Base-by-base conservation (phyloP, 1,140 invertebrate species). In the Thaumetopoea pityocampa region DNA sequence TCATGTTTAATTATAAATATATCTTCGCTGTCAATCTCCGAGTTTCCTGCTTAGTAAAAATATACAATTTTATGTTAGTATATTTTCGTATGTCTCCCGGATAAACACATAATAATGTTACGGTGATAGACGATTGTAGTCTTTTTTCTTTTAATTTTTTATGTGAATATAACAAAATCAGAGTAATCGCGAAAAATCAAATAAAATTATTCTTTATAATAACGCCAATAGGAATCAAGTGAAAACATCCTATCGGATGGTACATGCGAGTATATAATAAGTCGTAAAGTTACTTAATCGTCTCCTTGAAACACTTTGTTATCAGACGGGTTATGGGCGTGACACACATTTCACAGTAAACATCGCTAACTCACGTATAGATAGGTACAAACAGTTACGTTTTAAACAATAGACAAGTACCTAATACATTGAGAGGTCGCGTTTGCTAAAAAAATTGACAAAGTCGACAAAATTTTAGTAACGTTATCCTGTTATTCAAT, bases 261-360 rank as follows among this genome's bases (percentile, higher is more conserved):
- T 32, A 29, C 15, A 40, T 17, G 40, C 53, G 28, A 42, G 50
- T 56, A 36, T 42, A 49, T 43, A 36, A 44, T 50, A 54, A 51
- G 49, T 55, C 58, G 59, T 55, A 55, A 54, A 59, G 57, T 76
- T 76, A 68, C 67, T 68, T 71, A 73, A 76, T 69, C 46, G 64
- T 72, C 67, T 63, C 76, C 76, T 78, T 80, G 72, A 58, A 71
- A 78, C 71, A 71, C 57, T 71, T 78, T 70, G 67, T 68, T 80
- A 80, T 78, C 69, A 74, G 56, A 44, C 64, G 65, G 58, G 66
- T 68, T 70, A 69, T 66, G 67, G 62, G 66, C 73, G 60, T 58
- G 67, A 73, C 67, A 72, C 50, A 77, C 61, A 70, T 79, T 65
- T 64, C 42, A 51, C 37, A 41, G 67, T 60, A 65, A 73, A 72